Base-by-base conservation (phyloP, 2,888 invertebrate species). In the Thymelicus acteon region DNA sequence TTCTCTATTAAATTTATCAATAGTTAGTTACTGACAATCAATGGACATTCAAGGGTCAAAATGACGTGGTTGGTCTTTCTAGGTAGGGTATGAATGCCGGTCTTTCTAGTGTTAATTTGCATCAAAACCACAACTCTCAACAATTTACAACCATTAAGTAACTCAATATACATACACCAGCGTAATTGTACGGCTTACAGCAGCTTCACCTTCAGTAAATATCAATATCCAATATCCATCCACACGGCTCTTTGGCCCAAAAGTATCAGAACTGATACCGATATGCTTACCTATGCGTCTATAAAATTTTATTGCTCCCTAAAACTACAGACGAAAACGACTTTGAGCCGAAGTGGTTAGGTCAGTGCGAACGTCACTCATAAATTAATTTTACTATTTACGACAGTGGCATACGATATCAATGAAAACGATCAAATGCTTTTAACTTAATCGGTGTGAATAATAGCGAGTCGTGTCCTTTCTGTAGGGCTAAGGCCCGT, bases 291-390 rank as follows among this genome's bases (percentile, higher is more conserved):
- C 54, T 72, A 75, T 69, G 72, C 60, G 72, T 70, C 74, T 74
- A 75, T 75, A 60, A 75, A 73, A 73, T 76, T 76, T 76, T 76
- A 75, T 76, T 62, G 64, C 68, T 71, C 71, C 69, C 69, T 72
- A 68, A 73, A 73, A 75, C 68, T 74, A 63, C 48, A 60, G 63
- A 62, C 73, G 66, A 73, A 72, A 72, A 75, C 73, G 75, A 75
- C 75, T 73, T 58, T 12, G 62, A 71, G 69, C 73, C 72, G 64
- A 72, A 71, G 75, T 73, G 72, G 75, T 75, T 74, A 74, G 74
- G 73, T 75, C 74, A 72, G 69, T 57, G 69, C 31, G 39, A 75
- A 74, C 73, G 70, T 72, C 72, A 61, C 60, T 74, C 72, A 72
- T 75, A 76, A 76, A 75, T 74, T 58, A 64, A 58, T 69, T 63